Evolutionary conservation across 2,888 invertebrate genomes (phyloP), one percentile per base, ranked within the genome.

Genomic region (Melanophora roralis): DNA sequence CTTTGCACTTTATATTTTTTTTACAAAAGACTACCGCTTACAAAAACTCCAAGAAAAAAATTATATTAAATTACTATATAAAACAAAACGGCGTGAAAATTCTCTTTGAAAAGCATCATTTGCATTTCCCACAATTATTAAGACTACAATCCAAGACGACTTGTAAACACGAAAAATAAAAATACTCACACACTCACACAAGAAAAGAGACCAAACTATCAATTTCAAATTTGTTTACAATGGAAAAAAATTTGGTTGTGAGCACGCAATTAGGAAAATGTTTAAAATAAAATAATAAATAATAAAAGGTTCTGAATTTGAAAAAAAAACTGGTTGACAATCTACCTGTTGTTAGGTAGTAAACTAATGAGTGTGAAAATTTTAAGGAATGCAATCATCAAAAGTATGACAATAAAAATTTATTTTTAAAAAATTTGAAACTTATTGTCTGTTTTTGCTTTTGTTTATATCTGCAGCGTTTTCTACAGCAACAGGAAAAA

Each of bases 21-120:
- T 27, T n/a, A n/a, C 14, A 23, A 23, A 27, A 9, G 8, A 59
- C 57, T 23, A 60, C 32, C n/a, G n/a, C 21, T 40, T 60, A 43
- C 7, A 36, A 45, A 68, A 57, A 4, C n/a, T n/a, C n/a, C n/a
- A 7, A 27, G 0, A 14, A 7, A 40, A 53, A 55, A 45, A 27
- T 47, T 34, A 11, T 74, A 74, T 65, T 59, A 32, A 59, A 43
- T 65, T 74, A 51, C 57, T 12, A 43, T 53, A 36, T 12, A 57
- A 16, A 7, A 45, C 16, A 53, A 53, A 11, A 11, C 1, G 16
- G 34, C 21, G 4, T 27, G 3, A 27, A 27, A 6, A 45, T n/a
- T n/a, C n/a, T 23, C 27, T 57, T 36, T 49, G 19, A 47, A 49
- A 49, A 49, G 38, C 73, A 59, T 34, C 49, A 36, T 72, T 72